Evolutionary conservation across 2,113 vertebrate genomes (phyloP).

Genomic region (Aplodontia rufa): DNA sequence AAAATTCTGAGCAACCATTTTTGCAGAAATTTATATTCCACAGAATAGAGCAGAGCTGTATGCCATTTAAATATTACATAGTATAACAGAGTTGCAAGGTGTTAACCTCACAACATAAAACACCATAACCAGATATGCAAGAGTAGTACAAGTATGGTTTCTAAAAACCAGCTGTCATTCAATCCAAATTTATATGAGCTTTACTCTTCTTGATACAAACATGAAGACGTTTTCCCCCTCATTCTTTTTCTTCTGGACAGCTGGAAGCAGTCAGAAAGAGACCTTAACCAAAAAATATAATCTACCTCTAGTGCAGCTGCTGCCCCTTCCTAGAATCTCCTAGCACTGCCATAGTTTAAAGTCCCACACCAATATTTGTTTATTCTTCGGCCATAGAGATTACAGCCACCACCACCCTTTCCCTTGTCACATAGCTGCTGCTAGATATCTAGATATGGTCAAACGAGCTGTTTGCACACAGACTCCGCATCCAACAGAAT

Average conservation of each 20-base stretch:
- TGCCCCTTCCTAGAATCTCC: not conserved
- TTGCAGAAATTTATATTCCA: not conserved
- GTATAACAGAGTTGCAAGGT: not conserved
- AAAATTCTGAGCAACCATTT: not conserved
- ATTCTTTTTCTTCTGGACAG: not conserved
- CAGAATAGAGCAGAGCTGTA: not conserved
- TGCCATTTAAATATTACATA: not conserved
- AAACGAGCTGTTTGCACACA: not conserved
- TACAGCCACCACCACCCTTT: not conserved
- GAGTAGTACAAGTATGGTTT: not conserved
- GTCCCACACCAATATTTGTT: slow-evolving; percentile 31
- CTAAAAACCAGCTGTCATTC: not conserved
- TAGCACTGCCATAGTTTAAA: not conserved
- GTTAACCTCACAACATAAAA: not conserved
- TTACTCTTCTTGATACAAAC: not conserved
- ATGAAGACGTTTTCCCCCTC: not conserved
- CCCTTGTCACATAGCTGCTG: not conserved
- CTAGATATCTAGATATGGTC: not conserved
- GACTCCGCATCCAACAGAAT: not conserved
- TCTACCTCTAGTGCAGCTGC: not conserved
- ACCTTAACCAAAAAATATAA: not conserved
- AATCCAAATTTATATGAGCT: slow-evolving; percentile 37
- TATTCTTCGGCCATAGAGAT: not conserved
- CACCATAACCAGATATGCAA: not conserved
- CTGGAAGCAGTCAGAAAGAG: not conserved